Evolutionary conservation across 1,140 invertebrate genomes (phyloP), one percentile per base, ranked within the genome.

Genomic region (Zaprionus nigranus): DNA sequence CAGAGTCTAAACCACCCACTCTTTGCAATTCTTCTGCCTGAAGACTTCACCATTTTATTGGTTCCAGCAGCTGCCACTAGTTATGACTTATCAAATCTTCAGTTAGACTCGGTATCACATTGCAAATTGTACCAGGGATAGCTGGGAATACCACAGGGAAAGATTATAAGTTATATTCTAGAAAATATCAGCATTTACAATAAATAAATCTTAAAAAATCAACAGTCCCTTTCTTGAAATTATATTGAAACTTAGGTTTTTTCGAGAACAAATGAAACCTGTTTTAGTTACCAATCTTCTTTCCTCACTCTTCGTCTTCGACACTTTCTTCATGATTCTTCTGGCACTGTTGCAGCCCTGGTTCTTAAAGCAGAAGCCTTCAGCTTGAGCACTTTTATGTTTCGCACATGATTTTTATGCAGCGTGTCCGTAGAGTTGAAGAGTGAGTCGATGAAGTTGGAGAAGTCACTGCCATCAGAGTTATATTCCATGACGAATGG

Each of bases 61-160:
- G 15, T 53, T 59, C 77, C 72, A 71, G 69, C 63, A 76, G 83
- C 67, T 82, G 82, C 81, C 77, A 81, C 87, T 91, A 74, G 79
- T 91, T 91, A 91, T 91, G 85, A 91, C 78, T 77, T 90, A 90
- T 86, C 61, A 86, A 84, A 81, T 57, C 67, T 71, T 65, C 63
- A 72, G 70, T 12, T 12, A 30, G 20, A 5, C 22, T 5, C 11
- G 9, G 6, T 1, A 9, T 7, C 36, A 26, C 13, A 20, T 22
- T 2, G 20, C 15, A n/a, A 54, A 38, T 54, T 53, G 6, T 6
- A 5, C 64, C 64, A 66, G 64, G 64, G 30, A 11, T 34, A 9
- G 54, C 3, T 49, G 54, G 9, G 30, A 34, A 7, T 28, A 28
- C 26, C 6, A 28, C 1, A 28, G 26, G 6, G 6, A 0, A 28